Evolutionary conservation across 1,140 invertebrate genomes (phyloP).

Genomic region (Heliconius nattereri): DNA sequence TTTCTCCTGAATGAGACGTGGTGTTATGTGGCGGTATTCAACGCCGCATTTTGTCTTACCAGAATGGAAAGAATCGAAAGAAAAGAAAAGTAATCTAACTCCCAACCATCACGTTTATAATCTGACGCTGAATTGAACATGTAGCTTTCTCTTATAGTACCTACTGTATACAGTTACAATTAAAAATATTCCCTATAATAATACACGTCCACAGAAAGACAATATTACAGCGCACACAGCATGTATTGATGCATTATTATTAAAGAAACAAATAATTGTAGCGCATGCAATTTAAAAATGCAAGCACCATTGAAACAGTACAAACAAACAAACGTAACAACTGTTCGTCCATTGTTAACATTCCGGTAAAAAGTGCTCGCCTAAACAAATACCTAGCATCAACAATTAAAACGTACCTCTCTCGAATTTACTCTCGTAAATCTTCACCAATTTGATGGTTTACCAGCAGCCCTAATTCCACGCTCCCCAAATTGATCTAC

Average conservation of each 20-base stretch:
- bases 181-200: neutral
- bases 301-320: slow-evolving; percentile 32
- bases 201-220: neutral
- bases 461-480: slow-evolving; percentile 46
- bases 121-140: no score
- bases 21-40: no score
- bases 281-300: slow-evolving; percentile 30
- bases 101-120: no score
- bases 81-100: no score
- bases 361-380: slow-evolving; percentile 41
- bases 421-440: slow-evolving; percentile 56
- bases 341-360: slow-evolving; percentile 37
- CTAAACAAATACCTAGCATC: slow-evolving; percentile 48
- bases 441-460: slow-evolving; percentile 61
- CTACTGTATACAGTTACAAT: neutral
- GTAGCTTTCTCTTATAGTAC: no score
- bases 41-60: no score
- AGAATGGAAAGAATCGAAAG: no score
- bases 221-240: neutral
- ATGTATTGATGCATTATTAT: slow-evolving; percentile 13
- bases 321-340: slow-evolving; percentile 33
- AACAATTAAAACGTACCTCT: slow-evolving; percentile 45
- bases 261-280: slow-evolving; percentile 23
- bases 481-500: slow-evolving; percentile 64
- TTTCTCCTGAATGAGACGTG: no score